Percentiles rank a stretch among this genome's conserved stretches.
Evolutionary conservation across 2,113 vertebrate species (phyloP).

Genomic region (Myiopsitta monachus): DNA sequence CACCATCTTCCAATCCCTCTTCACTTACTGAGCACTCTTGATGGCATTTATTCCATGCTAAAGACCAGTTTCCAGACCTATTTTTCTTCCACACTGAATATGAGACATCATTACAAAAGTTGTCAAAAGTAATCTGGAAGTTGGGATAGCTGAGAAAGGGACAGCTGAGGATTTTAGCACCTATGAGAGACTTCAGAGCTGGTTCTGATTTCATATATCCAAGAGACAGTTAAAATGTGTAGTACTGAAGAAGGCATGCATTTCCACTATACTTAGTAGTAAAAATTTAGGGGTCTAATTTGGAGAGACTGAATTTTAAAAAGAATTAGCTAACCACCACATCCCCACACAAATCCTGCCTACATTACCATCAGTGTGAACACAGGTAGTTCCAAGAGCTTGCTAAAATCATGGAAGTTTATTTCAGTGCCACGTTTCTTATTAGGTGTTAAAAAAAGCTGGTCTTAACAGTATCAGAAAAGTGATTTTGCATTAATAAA

Average conservation of each 20-base stretch:
- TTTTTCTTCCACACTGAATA: neutral
- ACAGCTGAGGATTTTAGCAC: neutral
- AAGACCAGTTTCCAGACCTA: neutral
- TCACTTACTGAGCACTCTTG: neutral
- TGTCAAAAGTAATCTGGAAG: neutral
- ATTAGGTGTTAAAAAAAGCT: neutral
- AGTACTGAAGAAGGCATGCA: neutral
- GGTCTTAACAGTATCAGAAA: neutral
- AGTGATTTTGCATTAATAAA: neutral
- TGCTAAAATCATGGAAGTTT: neutral
- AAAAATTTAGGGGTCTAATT: neutral
- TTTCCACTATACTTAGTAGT: neutral
- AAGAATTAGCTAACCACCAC: neutral
- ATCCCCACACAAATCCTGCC: neutral
- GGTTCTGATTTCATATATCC: neutral
- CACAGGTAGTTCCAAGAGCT: neutral
- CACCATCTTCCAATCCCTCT: neutral
- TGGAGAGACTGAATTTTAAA: neutral
- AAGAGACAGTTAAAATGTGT: neutral
- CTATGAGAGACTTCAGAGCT: rapidly evolving
- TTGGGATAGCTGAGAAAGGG: neutral
- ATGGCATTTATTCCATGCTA: neutral
- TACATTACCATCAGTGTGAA: neutral
- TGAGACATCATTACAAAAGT: neutral
- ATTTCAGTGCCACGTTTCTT: neutral